phyloP scores from a whole-genome alignment of 2,888 invertebrate species.

The Thumatha senex region DNA sequence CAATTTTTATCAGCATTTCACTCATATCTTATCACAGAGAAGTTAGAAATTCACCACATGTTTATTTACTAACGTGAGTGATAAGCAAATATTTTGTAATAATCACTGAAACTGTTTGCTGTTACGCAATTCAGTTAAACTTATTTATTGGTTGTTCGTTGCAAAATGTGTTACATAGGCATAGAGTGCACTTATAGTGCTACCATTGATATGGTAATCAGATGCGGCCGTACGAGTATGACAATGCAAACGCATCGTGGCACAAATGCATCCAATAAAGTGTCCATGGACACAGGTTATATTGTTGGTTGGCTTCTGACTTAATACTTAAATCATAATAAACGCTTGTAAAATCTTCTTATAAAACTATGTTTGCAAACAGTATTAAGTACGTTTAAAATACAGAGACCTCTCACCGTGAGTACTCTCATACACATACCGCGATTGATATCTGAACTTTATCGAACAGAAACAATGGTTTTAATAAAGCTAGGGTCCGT shows the following conservation, averaged over 20 bases:
- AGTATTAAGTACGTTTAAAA: conserved; percentile 18
- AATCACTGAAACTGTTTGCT: conserved; percentile 48
- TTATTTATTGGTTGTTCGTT: conserved; percentile 47
- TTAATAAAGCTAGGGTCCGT: conserved; percentile 49
- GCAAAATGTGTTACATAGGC: conserved; percentile 48
- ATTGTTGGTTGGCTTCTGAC: conserved; percentile 8
- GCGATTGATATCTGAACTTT: conserved; percentile 59
- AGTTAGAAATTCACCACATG: conserved; percentile 62
- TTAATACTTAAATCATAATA: too few relatives aligned
- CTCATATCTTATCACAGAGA: conserved; percentile 65
- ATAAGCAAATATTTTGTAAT: conserved; percentile 71
- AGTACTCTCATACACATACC: conserved; percentile 29
- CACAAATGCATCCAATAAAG: conserved; percentile 10
- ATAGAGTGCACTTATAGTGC: conserved; percentile 44
- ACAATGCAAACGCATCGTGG: conserved; percentile 20
- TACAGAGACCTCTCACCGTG: conserved; percentile 40
- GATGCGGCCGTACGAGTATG: conserved; percentile 35
- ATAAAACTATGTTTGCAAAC: conserved; percentile 45
- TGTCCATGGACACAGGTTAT: not conserved
- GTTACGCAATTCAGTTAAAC: conserved; percentile 53
- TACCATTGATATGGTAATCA: conserved; percentile 60
- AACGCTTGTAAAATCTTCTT: conserved; percentile 5
- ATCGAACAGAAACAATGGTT: conserved; percentile 68
- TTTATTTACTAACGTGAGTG: conserved; percentile 67
- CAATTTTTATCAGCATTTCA: conserved; percentile 65